Conservation (phyloP, 2,888 invertebrate genomes). For the Rotaria macrura region DNA sequence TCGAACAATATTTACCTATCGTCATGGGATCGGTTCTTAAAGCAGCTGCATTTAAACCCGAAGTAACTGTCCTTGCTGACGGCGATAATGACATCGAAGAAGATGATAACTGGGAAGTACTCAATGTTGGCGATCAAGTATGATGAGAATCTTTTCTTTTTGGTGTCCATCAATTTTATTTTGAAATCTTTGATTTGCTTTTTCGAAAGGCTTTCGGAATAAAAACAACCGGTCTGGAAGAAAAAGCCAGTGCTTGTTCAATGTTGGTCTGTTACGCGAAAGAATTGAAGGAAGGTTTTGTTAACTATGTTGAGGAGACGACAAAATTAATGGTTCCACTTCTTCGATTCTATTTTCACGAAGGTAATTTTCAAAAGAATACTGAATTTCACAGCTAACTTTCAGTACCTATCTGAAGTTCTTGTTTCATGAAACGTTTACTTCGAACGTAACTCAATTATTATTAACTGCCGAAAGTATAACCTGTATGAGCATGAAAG, state of each 20-base stretch:
- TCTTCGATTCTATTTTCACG: constrained; percentile 64
- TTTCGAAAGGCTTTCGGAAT: constrained; percentile 89
- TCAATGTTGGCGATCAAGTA: constrained; percentile 74
- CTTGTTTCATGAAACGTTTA: too few relatives aligned
- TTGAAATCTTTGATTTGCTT: constrained; percentile 39
- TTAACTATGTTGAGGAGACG: constrained; percentile 62
- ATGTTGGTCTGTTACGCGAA: constrained; percentile 89
- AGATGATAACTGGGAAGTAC: constrained; percentile 84
- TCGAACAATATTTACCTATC: constrained; percentile 77
- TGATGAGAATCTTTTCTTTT: constrained; percentile 17
- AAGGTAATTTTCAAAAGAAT: too few relatives aligned
- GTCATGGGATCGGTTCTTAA: constrained; percentile 86
- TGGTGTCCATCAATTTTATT: not conserved
- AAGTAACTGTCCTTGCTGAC: constrained; percentile 65
- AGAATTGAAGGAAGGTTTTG: constrained; percentile 76
- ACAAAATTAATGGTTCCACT: constrained; percentile 51
- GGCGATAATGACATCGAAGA: constrained; percentile 65
- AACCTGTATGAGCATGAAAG: too few relatives aligned
- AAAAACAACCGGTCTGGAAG: constrained; percentile 80
- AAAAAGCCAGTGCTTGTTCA: constrained; percentile 87
- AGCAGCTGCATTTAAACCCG: constrained; percentile 81
- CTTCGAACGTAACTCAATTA: too few relatives aligned
- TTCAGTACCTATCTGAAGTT: too few relatives aligned
- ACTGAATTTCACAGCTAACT: too few relatives aligned
- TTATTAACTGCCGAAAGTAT: too few relatives aligned